A percentile compares a stretch with the other conserved stretches of the same genome.
These are phyloP conservation scores for Oscheius sp. DNA, from an alignment of 2,888 invertebrate species.

Conservation along the genomic window DNA sequence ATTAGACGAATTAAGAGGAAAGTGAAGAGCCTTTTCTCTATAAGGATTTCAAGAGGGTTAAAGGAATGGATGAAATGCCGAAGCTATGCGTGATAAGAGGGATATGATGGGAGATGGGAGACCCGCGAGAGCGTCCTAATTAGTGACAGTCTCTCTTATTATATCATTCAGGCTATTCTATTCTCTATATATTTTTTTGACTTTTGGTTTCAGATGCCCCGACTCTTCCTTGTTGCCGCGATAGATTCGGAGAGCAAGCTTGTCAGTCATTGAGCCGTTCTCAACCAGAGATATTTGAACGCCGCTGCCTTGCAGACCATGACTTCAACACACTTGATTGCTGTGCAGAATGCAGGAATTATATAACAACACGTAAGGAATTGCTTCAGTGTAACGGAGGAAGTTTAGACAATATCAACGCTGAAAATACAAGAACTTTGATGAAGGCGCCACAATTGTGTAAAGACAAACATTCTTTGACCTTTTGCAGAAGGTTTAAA, in stretches of 20 bases:
- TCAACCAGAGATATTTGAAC: constrained; percentile 59
- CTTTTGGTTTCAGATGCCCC: constrained; percentile 54
- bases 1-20: constrained; percentile 17
- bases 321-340: constrained; percentile 64
- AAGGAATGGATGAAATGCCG: constrained; percentile 26
- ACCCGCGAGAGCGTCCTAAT: constrained; percentile 20
- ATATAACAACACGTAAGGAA: constrained; percentile 53
- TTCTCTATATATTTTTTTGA: neutral
- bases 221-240: constrained; percentile 62
- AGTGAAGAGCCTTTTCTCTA: neutral
- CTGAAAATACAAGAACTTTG: constrained; percentile 50
- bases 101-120: constrained; percentile 22
- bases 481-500: constrained; percentile 61
- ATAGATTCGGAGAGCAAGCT: constrained; percentile 59
- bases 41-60: neutral
- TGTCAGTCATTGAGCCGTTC: constrained; percentile 59
- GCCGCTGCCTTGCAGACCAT: constrained; percentile 59
- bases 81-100: constrained; percentile 33
- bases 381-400: neutral
- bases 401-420: constrained; percentile 60
- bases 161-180: neutral
- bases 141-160: constrained; percentile 30
- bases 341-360: constrained; percentile 60
- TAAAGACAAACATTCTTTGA: constrained; percentile 60
- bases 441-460: constrained; percentile 44